phyloP scores from a whole-genome alignment of 2,797 vertebrate genomes.

The Enoplosus armatus region DNA sequence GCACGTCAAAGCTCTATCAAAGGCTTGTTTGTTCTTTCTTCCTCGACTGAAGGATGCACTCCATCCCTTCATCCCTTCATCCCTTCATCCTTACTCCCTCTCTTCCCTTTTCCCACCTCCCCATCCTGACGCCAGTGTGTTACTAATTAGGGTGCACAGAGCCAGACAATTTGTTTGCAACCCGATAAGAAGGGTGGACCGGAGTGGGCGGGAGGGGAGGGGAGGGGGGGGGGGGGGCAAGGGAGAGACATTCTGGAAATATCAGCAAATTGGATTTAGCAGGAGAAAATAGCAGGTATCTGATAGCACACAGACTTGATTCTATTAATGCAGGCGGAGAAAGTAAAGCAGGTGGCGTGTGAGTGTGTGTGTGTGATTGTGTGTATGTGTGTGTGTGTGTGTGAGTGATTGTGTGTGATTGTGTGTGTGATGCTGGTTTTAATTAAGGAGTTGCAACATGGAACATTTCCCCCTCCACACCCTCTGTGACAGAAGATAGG shows the following conservation, averaged over 20 bases:
- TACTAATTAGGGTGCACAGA: constrained; percentile 67
- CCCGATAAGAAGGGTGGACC: constrained; percentile 65
- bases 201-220: constrained; percentile 2
- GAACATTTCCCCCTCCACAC: constrained; percentile 37
- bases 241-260: constrained; percentile 68
- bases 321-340: constrained; percentile 56
- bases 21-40: constrained; percentile 34
- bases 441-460: constrained; percentile 66
- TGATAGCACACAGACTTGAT: constrained; percentile 66
- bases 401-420: background rate
- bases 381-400: constrained; percentile 12
- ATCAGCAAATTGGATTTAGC: constrained; percentile 79
- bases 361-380: constrained; percentile 17
- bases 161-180: constrained; percentile 72
- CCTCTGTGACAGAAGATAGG: constrained; percentile 31
- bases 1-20: constrained; percentile 10
- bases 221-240: background rate
- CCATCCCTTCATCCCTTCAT: constrained; percentile 15
- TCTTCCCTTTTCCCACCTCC: constrained; percentile 11
- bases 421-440: constrained; percentile 48
- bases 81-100: constrained; percentile 22
- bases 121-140: constrained; percentile 49
- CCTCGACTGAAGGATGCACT: constrained; percentile 31
- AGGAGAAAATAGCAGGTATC: constrained; percentile 72
- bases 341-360: constrained; percentile 48